Conservation (phyloP, 2,113 vertebrate species). For the Poicephalus gulielmi region DNA sequence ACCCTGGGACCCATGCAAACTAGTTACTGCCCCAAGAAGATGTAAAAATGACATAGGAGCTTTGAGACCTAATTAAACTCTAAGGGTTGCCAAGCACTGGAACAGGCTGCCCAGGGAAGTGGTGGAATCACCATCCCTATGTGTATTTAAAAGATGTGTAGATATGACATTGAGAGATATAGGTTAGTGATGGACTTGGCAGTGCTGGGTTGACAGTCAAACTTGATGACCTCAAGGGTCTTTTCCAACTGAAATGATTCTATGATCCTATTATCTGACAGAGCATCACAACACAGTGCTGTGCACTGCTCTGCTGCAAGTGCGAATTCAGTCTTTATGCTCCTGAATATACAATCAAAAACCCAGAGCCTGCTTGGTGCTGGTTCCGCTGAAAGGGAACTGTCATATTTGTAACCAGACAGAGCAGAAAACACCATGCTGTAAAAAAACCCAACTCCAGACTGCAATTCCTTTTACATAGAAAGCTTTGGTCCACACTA, state of each 20-base stretch:
- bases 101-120: neutral
- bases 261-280: neutral
- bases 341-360: neutral
- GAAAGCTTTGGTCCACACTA: accelerated
- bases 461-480: neutral
- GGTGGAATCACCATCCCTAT: neutral
- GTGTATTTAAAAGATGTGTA: neutral
- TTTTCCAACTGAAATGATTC: neutral
- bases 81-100: neutral
- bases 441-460: neutral
- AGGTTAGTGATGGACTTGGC: neutral
- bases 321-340: neutral
- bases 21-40: neutral
- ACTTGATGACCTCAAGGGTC: neutral
- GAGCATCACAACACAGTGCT: neutral
- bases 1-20: neutral
- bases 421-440: neutral
- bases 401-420: neutral
- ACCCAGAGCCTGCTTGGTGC: neutral
- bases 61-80: neutral
- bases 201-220: neutral
- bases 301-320: neutral
- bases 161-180: neutral
- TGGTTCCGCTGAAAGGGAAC: neutral
- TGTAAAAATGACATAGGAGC: accelerated